Conservation (phyloP, 2,797 vertebrate genomes). For the Hydrocynus forskahlii region DNA sequence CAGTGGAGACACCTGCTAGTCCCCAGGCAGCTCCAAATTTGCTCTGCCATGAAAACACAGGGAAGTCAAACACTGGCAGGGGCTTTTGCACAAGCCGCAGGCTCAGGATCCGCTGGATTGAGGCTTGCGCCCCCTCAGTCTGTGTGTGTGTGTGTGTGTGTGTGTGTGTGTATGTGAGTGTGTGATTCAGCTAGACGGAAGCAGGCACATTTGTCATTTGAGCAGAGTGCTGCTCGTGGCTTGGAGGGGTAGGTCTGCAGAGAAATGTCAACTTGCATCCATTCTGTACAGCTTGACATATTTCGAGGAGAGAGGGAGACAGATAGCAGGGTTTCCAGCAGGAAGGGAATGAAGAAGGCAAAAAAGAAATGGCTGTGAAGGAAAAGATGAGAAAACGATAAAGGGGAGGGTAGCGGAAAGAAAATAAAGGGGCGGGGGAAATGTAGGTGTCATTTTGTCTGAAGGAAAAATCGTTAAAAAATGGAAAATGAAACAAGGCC, state of each 20-base stretch:
- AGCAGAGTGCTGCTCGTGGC: slow-evolving; percentile 41
- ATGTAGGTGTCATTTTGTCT: slow-evolving; percentile 1
- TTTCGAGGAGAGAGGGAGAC: slow-evolving; percentile 43
- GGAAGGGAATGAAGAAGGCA: slow-evolving; percentile 10
- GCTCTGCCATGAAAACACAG: slow-evolving; percentile 40
- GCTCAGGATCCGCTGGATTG: slow-evolving; percentile 10
- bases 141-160: slow-evolving; percentile 17
- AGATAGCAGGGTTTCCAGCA: neutral
- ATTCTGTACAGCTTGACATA: slow-evolving; percentile 70
- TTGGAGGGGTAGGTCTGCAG: slow-evolving; percentile 46
- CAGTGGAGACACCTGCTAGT: slow-evolving; percentile 49
- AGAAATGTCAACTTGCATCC: slow-evolving; percentile 78
- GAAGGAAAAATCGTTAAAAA: slow-evolving; percentile 3
- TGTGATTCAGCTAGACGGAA: slow-evolving; percentile 18
- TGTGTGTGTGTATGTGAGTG: too few species aligned
- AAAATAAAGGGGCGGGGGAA: slow-evolving; percentile 11
- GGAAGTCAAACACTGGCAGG: slow-evolving; percentile 31
- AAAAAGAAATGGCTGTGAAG: slow-evolving; percentile 22
- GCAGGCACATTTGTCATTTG: slow-evolving; percentile 42
- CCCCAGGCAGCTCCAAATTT: slow-evolving; percentile 49
- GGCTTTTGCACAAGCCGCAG: slow-evolving; percentile 22
- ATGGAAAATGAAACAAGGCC: neutral
- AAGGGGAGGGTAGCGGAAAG: neutral
- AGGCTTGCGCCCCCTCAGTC: slow-evolving; percentile 42
- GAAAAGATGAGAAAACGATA: slow-evolving; percentile 37